Evolutionary conservation across 1,140 invertebrate species (phyloP).

Genomic region (Drosophila littoralis): DNA sequence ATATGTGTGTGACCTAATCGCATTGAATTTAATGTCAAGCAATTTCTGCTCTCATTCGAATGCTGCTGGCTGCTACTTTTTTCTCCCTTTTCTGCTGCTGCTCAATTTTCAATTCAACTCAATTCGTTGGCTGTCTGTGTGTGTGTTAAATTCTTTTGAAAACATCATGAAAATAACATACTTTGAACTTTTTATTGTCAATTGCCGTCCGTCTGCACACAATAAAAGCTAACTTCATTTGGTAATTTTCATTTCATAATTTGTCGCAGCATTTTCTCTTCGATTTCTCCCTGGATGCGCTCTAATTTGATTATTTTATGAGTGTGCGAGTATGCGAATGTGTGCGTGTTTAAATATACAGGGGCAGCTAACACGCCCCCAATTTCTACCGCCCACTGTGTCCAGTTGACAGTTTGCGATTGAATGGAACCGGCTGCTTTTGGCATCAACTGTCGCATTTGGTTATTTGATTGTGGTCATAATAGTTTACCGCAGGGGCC

Average conservation of each 20-base stretch:
- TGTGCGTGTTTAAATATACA: slow-evolving; percentile 26
- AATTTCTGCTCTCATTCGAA: slow-evolving; percentile 54
- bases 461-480: slow-evolving; percentile 70
- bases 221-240: slow-evolving; percentile 72
- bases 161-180: slow-evolving; percentile 70
- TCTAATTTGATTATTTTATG: slow-evolving; percentile 56
- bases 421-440: slow-evolving; percentile 12
- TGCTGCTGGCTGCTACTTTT: slow-evolving; percentile 36
- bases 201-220: slow-evolving; percentile 57
- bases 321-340: not conserved
- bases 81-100: slow-evolving; percentile 11
- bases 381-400: not conserved
- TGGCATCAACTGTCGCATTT: slow-evolving; percentile 50
- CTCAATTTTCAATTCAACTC: slow-evolving; percentile 12
- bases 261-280: slow-evolving; percentile 46
- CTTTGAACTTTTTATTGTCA: slow-evolving; percentile 80
- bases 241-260: slow-evolving; percentile 78
- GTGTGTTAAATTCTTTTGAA: slow-evolving; percentile 59
- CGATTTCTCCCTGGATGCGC: slow-evolving; percentile 26
- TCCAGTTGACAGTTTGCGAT: slow-evolving; percentile 20
- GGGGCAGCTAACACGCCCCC: slow-evolving; percentile 5
- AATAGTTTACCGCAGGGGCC: slow-evolving; percentile 53
- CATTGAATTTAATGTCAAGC: slow-evolving; percentile 79
- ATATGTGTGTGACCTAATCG: slow-evolving; percentile 65
- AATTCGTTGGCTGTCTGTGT: slow-evolving; percentile 4